Conservation (phyloP, 2,113 vertebrate species). For the Rhinopomastus cyanomelas region DNA sequence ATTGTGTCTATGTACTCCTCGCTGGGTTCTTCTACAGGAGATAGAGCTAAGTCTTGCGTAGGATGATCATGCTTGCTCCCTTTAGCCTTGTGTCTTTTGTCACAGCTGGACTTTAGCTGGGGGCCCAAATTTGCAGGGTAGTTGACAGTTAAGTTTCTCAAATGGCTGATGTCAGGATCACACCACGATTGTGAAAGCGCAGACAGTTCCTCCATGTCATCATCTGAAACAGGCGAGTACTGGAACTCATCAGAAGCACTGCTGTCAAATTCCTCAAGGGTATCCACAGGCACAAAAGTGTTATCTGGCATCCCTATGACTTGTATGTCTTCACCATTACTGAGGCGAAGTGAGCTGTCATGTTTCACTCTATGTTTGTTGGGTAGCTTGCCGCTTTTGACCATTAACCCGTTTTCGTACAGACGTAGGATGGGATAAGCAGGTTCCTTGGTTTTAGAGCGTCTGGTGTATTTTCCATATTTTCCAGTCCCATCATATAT, state of each 20-base stretch:
- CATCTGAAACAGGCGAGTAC: constrained; percentile 82
- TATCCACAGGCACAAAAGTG: constrained; percentile 49
- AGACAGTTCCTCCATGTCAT: constrained; percentile 80
- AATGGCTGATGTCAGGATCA: constrained; percentile 33
- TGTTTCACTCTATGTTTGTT: constrained; percentile 62
- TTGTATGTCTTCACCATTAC: constrained; percentile 46
- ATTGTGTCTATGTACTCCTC: constrained; percentile 84
- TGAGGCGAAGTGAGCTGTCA: constrained; percentile 66
- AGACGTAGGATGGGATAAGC: constrained; percentile 71
- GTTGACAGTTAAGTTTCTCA: constrained; percentile 32
- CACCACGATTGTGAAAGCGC: constrained; percentile 54
- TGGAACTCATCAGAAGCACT: constrained; percentile 86
- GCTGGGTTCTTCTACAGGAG: constrained; percentile 74
- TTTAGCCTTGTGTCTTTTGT: constrained; percentile 64
- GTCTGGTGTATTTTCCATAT: neutral
- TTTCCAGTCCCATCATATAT: constrained; percentile 1
- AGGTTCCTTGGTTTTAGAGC: constrained; percentile 36
- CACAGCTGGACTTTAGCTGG: constrained; percentile 45
- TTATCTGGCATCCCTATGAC: constrained; percentile 5
- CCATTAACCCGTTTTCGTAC: constrained; percentile 85
- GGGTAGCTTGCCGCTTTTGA: constrained; percentile 82
- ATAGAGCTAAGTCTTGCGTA: constrained; percentile 60
- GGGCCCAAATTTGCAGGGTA: neutral
- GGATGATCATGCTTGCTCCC: constrained; percentile 31
- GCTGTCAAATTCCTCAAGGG: constrained; percentile 81